A percentile compares a stretch with the other conserved stretches of the same genome.
phyloP scores from a whole-genome alignment of 2,113 vertebrate species.

The Bujurquina vittata region DNA sequence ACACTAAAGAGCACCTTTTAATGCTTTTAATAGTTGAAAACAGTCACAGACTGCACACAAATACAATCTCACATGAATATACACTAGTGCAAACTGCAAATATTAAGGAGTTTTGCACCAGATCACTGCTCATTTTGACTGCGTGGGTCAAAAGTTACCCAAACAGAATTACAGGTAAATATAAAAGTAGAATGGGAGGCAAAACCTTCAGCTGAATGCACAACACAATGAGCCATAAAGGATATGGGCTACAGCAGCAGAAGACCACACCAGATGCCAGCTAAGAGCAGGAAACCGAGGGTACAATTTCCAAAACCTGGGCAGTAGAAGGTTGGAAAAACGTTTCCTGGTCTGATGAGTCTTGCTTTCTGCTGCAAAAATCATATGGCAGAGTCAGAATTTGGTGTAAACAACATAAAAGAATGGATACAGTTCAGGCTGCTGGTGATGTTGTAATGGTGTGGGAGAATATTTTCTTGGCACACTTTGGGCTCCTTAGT shows the following conservation, averaged over 20 bases:
- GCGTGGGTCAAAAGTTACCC: not conserved
- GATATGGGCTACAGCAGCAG: no score
- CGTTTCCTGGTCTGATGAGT: not conserved
- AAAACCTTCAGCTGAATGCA: no score
- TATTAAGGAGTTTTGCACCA: not conserved
- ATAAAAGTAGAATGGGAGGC: no score
- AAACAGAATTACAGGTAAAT: not conserved
- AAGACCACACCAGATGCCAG: no score
- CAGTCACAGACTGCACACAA: conserved; percentile 56
- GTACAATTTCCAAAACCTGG: no score
- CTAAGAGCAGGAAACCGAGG: no score
- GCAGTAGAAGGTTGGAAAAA: not conserved
- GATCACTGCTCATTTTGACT: conserved; percentile 11
- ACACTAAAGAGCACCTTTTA: not conserved
- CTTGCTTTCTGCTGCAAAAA: not conserved
- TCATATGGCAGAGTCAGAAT: not conserved
- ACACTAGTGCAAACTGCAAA: conserved; percentile 73
- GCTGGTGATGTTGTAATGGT: not conserved
- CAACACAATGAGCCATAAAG: no score
- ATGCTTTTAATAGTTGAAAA: conserved; percentile 70
- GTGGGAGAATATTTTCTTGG: not conserved
- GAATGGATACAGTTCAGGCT: not conserved
- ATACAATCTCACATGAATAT: conserved; percentile 62
- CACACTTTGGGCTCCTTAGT: not conserved
- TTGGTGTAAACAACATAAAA: not conserved